Conservation (phyloP, 2,888 invertebrate species). For the Aspidiotus destructor region DNA sequence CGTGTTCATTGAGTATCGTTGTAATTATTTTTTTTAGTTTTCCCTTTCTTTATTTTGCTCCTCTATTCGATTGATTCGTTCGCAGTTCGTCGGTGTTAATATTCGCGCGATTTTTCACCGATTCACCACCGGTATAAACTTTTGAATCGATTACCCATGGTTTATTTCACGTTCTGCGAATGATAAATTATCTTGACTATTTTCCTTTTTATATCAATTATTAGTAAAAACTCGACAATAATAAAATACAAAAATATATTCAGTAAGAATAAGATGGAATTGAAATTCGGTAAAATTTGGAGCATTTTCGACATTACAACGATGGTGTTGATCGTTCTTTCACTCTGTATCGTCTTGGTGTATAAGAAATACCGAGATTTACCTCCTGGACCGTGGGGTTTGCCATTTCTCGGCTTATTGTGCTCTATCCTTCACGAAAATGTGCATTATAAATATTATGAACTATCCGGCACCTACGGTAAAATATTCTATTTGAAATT, state of each 20-base stretch:
- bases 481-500: conserved; percentile 69
- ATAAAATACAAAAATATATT: neutral
- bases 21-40: no score
- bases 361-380: conserved; percentile 41
- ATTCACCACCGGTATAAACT: neutral
- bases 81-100: no score
- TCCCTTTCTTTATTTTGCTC: neutral
- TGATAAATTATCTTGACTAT: no score
- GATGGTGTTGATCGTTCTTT: conserved; percentile 11
- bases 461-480: conserved; percentile 68
- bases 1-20: no score
- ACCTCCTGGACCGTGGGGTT: conserved; percentile 82
- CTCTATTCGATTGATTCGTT: neutral
- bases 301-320: conserved; percentile 18
- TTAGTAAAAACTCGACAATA: neutral
- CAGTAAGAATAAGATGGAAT: neutral
- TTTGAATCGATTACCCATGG: neutral
- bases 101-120: no score
- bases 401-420: conserved; percentile 73
- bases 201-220: no score
- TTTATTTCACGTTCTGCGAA: conserved; percentile 10
- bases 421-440: conserved; percentile 64
- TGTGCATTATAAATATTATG: conserved; percentile 66
- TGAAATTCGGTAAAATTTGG: conserved; percentile 27
- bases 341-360: conserved; percentile 26